Base-by-base conservation (phyloP, 2,113 vertebrate genomes). In the Haemorhous mexicanus region DNA sequence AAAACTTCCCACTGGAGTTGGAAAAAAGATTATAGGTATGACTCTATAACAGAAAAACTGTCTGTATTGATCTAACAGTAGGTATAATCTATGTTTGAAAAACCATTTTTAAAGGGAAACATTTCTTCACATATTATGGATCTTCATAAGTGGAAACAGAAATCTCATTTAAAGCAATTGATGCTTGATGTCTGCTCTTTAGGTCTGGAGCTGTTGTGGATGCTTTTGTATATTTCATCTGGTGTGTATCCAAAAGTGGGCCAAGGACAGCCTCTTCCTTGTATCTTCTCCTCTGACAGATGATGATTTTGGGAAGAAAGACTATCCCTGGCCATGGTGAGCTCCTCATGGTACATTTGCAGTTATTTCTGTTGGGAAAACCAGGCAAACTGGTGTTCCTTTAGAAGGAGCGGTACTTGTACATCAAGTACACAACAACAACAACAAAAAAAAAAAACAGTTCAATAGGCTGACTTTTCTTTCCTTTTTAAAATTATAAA, bases 191-290 rank as follows among this genome's bases (percentile, higher is more conserved):
- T 91, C n/a, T 89, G 27, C 79, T 70, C 13, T 86, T 80, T 91
- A 99, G 99, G 98, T 99, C 89, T 99, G 99, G 99, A 99, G 98
- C 93, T 99, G 99, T 95, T 97, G 95, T 81, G 98, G 99, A 52
- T 99, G 99, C 88, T 99, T 98, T 97, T 99, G 98, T 90, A 99
- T 99, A 96, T 99, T 99, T 98, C 99, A 99, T 95, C 98, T 99
- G 90, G 98, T 98, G 21, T 99, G 99, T 75, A 99, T 99, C 79
- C 99, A 99, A 86, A 99, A 99, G 75, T 99, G 99, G 99, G 99
- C 99, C 64, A 98, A 98, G 87, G 99, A 99, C 95, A 99, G 99
- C 9, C 97, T 98, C 81, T 99, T 99, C 97, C 98, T 99, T 70
- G 97, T 99, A 4, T 99, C 98, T 92, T 99, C 99, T 11, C 97